These are phyloP conservation scores for Xanthia togata DNA, from an alignment of 2,888 invertebrate species.

Conservation along the genomic window DNA sequence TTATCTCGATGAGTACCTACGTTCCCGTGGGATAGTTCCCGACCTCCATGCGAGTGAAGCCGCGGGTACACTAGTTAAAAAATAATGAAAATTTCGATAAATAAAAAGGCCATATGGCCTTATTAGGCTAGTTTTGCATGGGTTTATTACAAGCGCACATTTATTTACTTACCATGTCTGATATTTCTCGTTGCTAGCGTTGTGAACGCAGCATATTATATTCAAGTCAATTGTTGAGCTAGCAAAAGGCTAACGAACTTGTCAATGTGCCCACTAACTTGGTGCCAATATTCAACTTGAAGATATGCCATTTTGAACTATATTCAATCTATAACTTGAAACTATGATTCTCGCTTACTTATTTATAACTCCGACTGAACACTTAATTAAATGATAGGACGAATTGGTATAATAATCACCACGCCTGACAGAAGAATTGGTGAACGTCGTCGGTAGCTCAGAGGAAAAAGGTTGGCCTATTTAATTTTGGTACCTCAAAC, in stretches of 20 bases:
- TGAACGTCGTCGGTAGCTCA: too few species aligned
- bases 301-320: constrained; percentile 24
- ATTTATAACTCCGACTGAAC: neutral
- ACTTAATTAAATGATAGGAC: neutral
- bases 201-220: neutral
- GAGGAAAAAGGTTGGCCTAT: too few species aligned
- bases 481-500: too few species aligned
- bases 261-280: constrained; percentile 8
- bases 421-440: neutral
- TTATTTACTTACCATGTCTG: too few species aligned
- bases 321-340: neutral
- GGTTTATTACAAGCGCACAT: neutral
- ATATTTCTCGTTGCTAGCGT: neutral
- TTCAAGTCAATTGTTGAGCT: neutral
- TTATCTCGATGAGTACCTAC: too few species aligned
- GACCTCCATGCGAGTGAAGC: too few species aligned
- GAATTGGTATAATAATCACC: neutral
- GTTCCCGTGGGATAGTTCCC: too few species aligned
- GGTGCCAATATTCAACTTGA: neutral
- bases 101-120: neutral
- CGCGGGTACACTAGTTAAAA: too few species aligned
- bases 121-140: neutral
- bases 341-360: neutral
- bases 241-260: constrained; percentile 19
- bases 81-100: neutral